Conservation (phyloP, 2,797 vertebrate genomes). For the Xiphorhynchus erythropygius region DNA sequence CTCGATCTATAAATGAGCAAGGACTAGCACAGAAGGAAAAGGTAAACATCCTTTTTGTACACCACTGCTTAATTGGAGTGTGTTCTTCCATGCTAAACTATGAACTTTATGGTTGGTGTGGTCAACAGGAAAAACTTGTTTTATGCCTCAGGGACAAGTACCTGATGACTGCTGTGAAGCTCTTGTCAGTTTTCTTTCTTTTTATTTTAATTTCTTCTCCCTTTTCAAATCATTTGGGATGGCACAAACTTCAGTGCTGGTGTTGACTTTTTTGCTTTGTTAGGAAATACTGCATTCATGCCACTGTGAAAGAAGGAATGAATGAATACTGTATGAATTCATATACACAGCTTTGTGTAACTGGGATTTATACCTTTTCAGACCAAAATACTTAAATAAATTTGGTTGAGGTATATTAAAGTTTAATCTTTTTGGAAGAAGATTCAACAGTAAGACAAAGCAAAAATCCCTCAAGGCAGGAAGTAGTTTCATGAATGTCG, state of each 20-base stretch:
- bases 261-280: not conserved
- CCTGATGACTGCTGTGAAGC: not conserved
- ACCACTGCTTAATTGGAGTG: not conserved
- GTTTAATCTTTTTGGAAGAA: not conserved
- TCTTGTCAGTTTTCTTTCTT: not conserved
- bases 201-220: not conserved
- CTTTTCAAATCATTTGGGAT: not conserved
- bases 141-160: not conserved
- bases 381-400: not conserved
- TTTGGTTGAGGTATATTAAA: not conserved
- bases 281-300: not conserved
- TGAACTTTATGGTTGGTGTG: not conserved
- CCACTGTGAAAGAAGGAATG: not conserved
- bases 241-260: not conserved
- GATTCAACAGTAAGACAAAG: not conserved
- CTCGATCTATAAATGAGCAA: not conserved
- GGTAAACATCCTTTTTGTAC: constrained; percentile 25
- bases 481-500: not conserved
- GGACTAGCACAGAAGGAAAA: not conserved
- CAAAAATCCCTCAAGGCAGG: not conserved
- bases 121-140: constrained; percentile 55
- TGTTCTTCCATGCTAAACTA: not conserved
- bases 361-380: not conserved
- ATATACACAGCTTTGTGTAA: not conserved
- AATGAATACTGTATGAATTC: not conserved